Evolutionary conservation across 2,113 vertebrate genomes (phyloP).

Genomic region (Cynoglossus semilaevis): DNA sequence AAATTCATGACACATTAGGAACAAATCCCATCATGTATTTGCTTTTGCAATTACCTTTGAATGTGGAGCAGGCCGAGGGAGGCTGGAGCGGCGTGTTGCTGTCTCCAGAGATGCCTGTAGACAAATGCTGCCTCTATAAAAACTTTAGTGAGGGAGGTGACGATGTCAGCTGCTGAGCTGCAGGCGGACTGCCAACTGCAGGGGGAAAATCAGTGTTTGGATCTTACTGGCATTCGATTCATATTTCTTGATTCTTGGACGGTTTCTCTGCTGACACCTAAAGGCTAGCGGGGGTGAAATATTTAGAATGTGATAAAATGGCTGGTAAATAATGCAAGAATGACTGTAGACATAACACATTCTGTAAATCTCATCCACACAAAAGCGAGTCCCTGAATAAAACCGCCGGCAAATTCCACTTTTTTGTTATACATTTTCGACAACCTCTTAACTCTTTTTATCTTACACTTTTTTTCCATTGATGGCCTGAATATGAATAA

Average conservation of each 20-base stretch:
- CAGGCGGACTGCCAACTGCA: constrained; percentile 51
- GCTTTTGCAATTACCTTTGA: constrained; percentile 56
- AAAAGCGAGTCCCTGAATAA: constrained; percentile 16
- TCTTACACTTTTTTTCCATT: constrained; percentile 12
- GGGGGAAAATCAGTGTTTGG: constrained; percentile 22
- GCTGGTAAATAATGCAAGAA: constrained; percentile 22
- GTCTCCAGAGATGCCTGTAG: constrained; percentile 56
- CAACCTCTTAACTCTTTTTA: constrained; percentile 6
- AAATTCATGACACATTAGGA: constrained; percentile 63
- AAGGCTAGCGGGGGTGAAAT: constrained; percentile 43
- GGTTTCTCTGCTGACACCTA: constrained; percentile 69
- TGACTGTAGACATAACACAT: constrained; percentile 15
- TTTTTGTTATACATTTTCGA: constrained; percentile 29
- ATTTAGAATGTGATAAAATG: constrained; percentile 16
- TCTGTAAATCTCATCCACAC: constrained; percentile 16
- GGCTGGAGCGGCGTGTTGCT: constrained; percentile 31
- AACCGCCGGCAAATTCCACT: background rate
- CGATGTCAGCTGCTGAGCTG: constrained; percentile 52
- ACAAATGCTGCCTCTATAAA: constrained; percentile 56
- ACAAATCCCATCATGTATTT: constrained; percentile 53
- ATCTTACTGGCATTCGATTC: constrained; percentile 21
- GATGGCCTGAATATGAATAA: background rate
- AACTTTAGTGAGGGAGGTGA: constrained; percentile 66
- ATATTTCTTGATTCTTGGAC: constrained; percentile 8
- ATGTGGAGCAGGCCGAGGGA: constrained; percentile 42